Evolutionary conservation across 2,113 vertebrate species (phyloP).

Genomic region (Lampris megalopsis): DNA sequence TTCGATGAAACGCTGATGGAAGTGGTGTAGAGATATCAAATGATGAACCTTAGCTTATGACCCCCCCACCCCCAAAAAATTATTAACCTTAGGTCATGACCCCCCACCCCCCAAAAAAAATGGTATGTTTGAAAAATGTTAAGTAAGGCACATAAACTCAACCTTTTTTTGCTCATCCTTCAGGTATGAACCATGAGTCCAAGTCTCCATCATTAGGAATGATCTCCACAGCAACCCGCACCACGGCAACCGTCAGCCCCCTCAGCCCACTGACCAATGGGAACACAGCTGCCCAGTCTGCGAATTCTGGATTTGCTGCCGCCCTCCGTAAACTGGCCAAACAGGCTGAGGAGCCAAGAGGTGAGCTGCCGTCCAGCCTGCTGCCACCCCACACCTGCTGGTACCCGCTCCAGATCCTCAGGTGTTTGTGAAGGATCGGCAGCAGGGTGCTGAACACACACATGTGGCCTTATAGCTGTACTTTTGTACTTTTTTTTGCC

Average conservation of each 20-base stretch:
- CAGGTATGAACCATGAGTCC: slow-evolving; percentile 99
- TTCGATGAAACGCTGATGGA: too few species aligned
- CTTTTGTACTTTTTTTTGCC: neutral
- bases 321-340: slow-evolving; percentile 98
- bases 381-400: neutral
- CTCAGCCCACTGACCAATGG: slow-evolving; percentile 95
- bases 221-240: slow-evolving; percentile 95
- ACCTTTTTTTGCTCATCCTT: slow-evolving; percentile 29
- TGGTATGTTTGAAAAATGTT: neutral
- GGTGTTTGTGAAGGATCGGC: neutral
- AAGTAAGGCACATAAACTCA: neutral
- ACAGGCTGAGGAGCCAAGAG: slow-evolving; percentile 96
- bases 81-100: too few species aligned
- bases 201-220: slow-evolving; percentile 96
- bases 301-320: slow-evolving; percentile 95
- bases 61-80: too few species aligned
- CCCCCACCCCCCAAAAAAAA: too few species aligned
- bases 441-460: neutral
- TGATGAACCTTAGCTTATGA: neutral
- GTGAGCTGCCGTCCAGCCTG: slow-evolving; percentile 78
- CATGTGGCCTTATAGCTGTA: neutral
- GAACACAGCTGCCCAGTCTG: slow-evolving; percentile 90
- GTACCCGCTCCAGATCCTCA: neutral
- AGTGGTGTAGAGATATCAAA: neutral
- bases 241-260: slow-evolving; percentile 95